phyloP scores from a whole-genome alignment of 1,140 invertebrate genomes.

The Apis cerana region DNA sequence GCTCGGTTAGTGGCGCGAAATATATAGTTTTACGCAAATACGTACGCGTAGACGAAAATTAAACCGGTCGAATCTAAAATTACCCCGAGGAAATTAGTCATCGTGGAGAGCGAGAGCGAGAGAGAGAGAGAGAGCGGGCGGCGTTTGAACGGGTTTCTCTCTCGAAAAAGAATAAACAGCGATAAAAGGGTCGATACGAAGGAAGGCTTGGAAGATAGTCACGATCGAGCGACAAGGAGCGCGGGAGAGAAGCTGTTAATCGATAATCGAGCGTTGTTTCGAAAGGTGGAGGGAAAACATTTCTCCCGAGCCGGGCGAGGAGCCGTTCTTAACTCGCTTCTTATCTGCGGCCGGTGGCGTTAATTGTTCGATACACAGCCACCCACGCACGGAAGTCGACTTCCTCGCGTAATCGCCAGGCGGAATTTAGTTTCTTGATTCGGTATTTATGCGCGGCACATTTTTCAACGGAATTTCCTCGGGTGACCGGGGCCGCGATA shows the following conservation, averaged over 20 bases:
- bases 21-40: too few species aligned
- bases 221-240: too few species aligned
- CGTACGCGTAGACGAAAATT: too few species aligned
- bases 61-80: too few species aligned
- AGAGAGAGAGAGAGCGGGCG: too few species aligned
- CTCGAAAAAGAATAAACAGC: neutral
- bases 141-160: too few species aligned
- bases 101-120: too few species aligned
- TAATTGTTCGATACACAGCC: constrained; percentile 72
- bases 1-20: too few species aligned
- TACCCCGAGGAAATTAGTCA: too few species aligned
- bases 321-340: constrained; percentile 28
- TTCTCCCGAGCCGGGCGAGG: constrained; percentile 19
- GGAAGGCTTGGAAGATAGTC: neutral
- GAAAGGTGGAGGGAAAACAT: constrained; percentile 22
- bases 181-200: neutral
- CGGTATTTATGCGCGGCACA: constrained; percentile 57
- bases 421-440: constrained; percentile 64
- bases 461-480: constrained; percentile 50
- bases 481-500: constrained; percentile 18
- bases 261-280: constrained; percentile 3
- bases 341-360: constrained; percentile 70
- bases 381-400: constrained; percentile 76
- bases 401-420: constrained; percentile 72
- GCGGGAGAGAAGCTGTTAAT: neutral